Evolutionary conservation across 2,888 invertebrate species (phyloP).

Genomic region (Papilio protenor): DNA sequence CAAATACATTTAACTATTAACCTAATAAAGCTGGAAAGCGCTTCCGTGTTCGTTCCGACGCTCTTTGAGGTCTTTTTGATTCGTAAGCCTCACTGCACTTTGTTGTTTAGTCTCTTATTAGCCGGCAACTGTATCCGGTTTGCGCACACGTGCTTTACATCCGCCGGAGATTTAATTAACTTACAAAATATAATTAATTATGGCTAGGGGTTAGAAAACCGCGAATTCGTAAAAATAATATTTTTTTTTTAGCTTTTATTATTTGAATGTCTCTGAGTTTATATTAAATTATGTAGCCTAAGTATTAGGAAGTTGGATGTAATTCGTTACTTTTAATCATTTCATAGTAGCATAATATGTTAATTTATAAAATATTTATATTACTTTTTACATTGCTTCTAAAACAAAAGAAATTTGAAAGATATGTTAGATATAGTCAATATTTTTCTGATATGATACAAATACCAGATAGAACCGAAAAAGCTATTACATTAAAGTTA

Average conservation of each 20-base stretch:
- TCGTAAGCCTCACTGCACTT: conserved; percentile 53
- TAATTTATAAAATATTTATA: no score
- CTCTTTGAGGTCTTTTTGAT: conserved; percentile 46
- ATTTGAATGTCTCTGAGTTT: neutral
- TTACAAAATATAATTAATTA: neutral
- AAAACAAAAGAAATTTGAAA: neutral
- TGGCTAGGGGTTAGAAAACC: neutral
- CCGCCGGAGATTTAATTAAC: conserved; percentile 21
- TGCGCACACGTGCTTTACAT: conserved; percentile 46
- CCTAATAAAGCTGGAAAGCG: conserved; percentile 20
- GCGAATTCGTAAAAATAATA: neutral
- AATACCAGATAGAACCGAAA: conserved; percentile 19
- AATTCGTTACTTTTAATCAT: neutral
- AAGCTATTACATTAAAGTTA: conserved; percentile 38
- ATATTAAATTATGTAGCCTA: no score
- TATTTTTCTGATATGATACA: conserved; percentile 16
- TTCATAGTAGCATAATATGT: no score
- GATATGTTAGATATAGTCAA: neutral
- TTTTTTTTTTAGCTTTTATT: neutral
- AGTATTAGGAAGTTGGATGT: neutral
- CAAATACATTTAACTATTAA: conserved; percentile 16
- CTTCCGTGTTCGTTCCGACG: conserved; percentile 20
- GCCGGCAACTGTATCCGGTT: conserved; percentile 58
- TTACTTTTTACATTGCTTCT: no score
- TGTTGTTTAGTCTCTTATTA: conserved; percentile 56